Conservation (phyloP, 2,797 vertebrate genomes). For the Prunella strophiata region DNA sequence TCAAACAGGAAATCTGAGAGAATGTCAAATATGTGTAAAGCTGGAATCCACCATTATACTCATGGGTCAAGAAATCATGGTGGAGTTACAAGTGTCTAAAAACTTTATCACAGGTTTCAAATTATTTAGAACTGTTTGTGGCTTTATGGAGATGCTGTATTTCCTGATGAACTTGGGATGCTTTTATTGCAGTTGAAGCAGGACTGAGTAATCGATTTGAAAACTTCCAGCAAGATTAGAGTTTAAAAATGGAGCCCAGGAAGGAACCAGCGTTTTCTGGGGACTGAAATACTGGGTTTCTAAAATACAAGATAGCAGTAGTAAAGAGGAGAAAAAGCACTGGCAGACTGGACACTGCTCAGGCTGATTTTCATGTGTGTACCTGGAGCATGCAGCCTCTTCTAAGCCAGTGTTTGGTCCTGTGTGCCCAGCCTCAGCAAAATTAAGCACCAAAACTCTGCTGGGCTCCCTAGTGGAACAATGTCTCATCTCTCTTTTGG, state of each 20-base stretch:
- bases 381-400: not conserved
- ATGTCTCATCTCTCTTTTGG: not conserved
- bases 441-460: not conserved
- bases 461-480: not conserved
- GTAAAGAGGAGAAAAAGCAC: not conserved
- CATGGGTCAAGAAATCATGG: not conserved
- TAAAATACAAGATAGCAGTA: not conserved
- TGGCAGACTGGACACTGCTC: not conserved
- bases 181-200: not conserved
- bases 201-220: not conserved
- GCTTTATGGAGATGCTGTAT: not conserved
- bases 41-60: not conserved
- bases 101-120: not conserved
- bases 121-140: not conserved
- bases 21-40: not conserved
- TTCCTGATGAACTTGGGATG: not conserved
- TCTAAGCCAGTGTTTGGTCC: not conserved
- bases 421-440: not conserved
- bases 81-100: not conserved
- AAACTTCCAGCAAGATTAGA: not conserved
- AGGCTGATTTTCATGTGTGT: fast-evolving
- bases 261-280: not conserved
- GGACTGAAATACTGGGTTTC: not conserved
- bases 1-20: not conserved
- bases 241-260: not conserved